phyloP scores from a whole-genome alignment of 2,113 vertebrate genomes.

The Eupsittula cactorum region DNA sequence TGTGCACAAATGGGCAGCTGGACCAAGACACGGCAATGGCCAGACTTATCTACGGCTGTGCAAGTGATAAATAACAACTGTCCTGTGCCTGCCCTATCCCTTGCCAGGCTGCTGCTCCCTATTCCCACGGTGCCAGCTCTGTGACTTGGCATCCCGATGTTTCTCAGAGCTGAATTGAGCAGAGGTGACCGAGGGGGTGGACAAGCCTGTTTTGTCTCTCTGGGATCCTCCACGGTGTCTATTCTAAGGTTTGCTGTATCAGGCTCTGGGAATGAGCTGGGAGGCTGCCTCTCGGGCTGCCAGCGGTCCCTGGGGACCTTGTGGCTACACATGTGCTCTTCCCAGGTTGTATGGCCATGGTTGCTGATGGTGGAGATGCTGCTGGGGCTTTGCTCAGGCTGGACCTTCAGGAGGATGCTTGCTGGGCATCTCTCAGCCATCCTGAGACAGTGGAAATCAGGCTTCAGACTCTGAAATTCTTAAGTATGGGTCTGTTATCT shows the following conservation, averaged over 20 bases:
- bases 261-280: conserved; percentile 46
- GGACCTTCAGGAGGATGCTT: neutral
- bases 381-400: neutral
- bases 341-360: neutral
- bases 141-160: neutral
- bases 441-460: neutral
- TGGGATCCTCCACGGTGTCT: neutral
- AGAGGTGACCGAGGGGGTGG: conserved; percentile 9
- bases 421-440: neutral
- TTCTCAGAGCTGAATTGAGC: conserved; percentile 24
- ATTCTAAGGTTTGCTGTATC: conserved; percentile 36
- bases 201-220: neutral
- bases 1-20: neutral
- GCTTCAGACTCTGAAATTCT: neutral
- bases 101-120: neutral
- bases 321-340: neutral
- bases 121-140: conserved; percentile 16
- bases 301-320: neutral
- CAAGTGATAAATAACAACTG: neutral
- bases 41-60: neutral
- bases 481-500: neutral
- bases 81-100: neutral
- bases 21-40: neutral
- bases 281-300: neutral
- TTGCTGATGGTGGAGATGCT: neutral